A percentile compares a stretch with the other conserved stretches of the same genome.
These are phyloP conservation scores for Pseudopodoces humilis DNA, from an alignment of 2,113 vertebrate species.

Conservation along the genomic window DNA sequence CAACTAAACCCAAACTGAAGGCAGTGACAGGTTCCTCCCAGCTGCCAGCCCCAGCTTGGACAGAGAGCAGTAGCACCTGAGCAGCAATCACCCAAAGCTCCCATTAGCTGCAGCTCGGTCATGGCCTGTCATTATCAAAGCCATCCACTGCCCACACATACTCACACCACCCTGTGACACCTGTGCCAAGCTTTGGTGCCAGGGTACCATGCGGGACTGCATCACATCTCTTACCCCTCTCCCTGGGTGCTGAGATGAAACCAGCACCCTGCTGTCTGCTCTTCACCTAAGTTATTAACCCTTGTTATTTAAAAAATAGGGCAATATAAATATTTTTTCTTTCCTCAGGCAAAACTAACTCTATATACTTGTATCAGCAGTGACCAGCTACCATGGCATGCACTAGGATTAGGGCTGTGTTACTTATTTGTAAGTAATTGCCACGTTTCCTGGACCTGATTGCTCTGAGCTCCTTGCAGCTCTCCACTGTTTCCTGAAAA, in stretches of 20 bases:
- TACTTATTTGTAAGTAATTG: background rate
- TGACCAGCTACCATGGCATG: background rate
- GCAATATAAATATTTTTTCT: background rate
- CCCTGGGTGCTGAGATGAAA: background rate
- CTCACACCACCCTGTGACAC: background rate
- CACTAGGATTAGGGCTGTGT: background rate
- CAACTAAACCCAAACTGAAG: background rate
- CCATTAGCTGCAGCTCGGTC: background rate
- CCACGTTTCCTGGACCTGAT: background rate
- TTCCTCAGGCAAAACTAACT: background rate
- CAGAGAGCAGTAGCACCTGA: background rate
- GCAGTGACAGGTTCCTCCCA: background rate
- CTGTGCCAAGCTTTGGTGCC: background rate
- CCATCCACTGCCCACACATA: background rate
- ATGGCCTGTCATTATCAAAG: background rate
- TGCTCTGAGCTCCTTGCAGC: background rate
- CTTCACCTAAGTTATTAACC: background rate
- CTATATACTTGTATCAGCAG: background rate
- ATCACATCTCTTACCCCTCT: background rate
- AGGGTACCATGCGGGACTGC: background rate
- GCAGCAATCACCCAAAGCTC: background rate
- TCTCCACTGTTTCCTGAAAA: background rate
- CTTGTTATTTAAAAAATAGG: background rate
- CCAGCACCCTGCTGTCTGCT: background rate
- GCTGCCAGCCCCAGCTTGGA: background rate